Percentiles rank a stretch among this genome's conserved stretches.
Evolutionary conservation across 2,888 invertebrate species (phyloP).

Genomic region (Erynnis tages): DNA sequence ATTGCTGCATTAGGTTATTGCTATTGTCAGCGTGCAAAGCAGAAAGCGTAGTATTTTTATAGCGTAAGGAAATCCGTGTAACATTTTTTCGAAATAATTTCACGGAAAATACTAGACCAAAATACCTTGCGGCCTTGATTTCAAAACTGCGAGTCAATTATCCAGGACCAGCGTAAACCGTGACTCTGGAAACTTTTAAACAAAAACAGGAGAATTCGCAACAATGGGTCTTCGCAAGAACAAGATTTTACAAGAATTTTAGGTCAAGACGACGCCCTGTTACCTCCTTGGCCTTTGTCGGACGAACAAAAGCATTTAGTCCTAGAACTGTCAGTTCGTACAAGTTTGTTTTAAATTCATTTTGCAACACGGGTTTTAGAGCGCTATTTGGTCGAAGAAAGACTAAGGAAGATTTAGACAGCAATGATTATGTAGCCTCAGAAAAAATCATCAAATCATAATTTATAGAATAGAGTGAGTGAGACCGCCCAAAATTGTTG

Average conservation of each 20-base stretch:
- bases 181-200: conserved; percentile 20
- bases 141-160: conserved; percentile 19
- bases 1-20: no score
- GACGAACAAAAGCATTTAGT: conserved; percentile 26
- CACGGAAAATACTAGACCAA: no score
- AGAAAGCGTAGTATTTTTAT: no score
- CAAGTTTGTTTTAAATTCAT: conserved; percentile 1
- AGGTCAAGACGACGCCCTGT: conserved; percentile 24
- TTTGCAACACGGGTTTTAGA: not conserved
- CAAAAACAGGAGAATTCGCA: conserved; percentile 22
- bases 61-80: no score
- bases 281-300: conserved; percentile 23
- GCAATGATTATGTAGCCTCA: no score
- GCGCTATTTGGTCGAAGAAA: no score
- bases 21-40: not conserved
- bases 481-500: no score
- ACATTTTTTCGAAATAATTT: no score
- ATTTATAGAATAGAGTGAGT: no score
- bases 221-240: conserved; percentile 25
- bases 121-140: conserved; percentile 3
- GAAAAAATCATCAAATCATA: no score
- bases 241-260: conserved; percentile 27
- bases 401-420: no score
- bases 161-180: conserved; percentile 16
- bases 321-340: conserved; percentile 17